A percentile compares a stretch with the other conserved stretches of the same genome.
phyloP scores from a whole-genome alignment of 1,140 invertebrate genomes.

The Akabosia matsudoensis region DNA sequence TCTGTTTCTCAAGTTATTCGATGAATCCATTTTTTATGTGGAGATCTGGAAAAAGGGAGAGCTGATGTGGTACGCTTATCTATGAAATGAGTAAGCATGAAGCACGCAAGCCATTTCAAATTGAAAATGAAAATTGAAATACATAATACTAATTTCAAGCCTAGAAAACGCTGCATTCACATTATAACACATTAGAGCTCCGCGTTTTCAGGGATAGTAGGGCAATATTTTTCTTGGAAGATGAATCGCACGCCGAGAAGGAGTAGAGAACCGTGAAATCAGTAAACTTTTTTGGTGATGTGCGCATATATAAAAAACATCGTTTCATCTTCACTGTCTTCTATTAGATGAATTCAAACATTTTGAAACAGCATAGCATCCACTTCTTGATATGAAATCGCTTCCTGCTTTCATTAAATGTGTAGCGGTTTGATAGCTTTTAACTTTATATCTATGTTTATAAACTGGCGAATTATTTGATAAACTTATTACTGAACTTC shows the following conservation, averaged over 20 bases:
- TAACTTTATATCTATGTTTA: no score
- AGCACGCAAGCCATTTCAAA: conserved; percentile 16
- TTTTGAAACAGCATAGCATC: no score
- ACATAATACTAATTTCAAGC: conserved; percentile 6
- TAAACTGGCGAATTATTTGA: no score
- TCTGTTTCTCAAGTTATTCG: no score
- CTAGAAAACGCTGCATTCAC: background rate
- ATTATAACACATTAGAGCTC: background rate
- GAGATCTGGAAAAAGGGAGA: background rate
- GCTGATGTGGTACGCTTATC: background rate
- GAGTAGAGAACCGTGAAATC: conserved; percentile 20
- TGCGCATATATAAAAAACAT: background rate
- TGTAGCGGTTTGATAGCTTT: no score
- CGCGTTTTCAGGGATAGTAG: no score
- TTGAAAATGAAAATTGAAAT: conserved; percentile 25
- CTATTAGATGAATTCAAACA: no score
- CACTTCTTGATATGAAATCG: no score
- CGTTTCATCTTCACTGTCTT: no score
- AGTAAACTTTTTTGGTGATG: conserved; percentile 1
- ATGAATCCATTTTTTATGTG: no score
- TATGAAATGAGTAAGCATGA: background rate
- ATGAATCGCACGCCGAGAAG: background rate
- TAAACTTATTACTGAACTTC: no score
- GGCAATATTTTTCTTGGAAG: conserved; percentile 10
- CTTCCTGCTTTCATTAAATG: no score